Evolutionary conservation across 1,140 invertebrate genomes (phyloP).

Genomic region (Drosophila azteca): DNA sequence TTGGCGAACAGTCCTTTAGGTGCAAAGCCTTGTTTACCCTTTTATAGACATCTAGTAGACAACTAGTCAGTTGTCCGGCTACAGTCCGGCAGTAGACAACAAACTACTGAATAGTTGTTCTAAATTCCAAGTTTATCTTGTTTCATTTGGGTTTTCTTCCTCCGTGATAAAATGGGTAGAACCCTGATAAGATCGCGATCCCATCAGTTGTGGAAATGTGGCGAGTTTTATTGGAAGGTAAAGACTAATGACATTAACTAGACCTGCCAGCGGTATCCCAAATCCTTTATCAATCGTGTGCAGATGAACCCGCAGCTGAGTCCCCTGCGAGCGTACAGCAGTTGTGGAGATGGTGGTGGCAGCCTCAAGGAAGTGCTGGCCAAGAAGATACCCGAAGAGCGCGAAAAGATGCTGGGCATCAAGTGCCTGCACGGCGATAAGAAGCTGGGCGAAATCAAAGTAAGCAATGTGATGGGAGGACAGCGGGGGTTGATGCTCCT

Average conservation of each 20-base stretch:
- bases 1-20: too few species aligned
- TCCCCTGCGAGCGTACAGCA: not conserved
- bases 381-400: constrained; percentile 28
- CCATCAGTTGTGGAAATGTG: not conserved
- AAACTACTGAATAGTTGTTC: too few species aligned
- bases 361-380: constrained; percentile 33
- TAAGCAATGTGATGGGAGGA: constrained; percentile 92
- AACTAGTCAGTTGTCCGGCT: too few species aligned
- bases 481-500: constrained; percentile 97
- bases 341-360: too few species aligned
- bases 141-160: too few species aligned
- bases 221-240: constrained; percentile 7
- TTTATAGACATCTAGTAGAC: too few species aligned
- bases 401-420: constrained; percentile 39
- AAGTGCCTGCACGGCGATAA: constrained; percentile 35
- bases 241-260: not conserved
- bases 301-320: not conserved
- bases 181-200: not conserved
- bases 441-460: constrained; percentile 31
- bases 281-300: not conserved
- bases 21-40: too few species aligned
- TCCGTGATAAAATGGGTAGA: not conserved
- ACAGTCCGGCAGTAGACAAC: too few species aligned
- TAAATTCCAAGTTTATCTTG: too few species aligned
- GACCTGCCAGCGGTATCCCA: rapidly evolving